Evolutionary conservation across 2,113 vertebrate genomes (phyloP), one percentile per base, ranked within the genome.

Genomic region (Bucco capensis): DNA sequence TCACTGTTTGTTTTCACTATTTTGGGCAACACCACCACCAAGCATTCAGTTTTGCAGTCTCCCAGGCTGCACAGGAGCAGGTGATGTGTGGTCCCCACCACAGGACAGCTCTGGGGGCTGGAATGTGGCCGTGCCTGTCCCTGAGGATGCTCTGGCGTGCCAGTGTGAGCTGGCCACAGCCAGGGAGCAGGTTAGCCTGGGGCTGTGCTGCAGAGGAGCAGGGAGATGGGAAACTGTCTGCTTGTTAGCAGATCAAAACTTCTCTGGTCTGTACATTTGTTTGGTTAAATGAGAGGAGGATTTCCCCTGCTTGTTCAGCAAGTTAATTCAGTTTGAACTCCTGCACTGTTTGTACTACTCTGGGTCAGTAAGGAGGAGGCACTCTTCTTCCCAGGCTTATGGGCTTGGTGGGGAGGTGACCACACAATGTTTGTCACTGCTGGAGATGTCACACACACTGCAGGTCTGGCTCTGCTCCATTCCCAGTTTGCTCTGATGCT

Each of bases 21-120:
- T 6, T 58, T 53, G 69, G 76, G 28, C 64, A 56, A 0, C 49
- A 67, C 5, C 3, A 66, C 3, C 4, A 13, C 30, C 17, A 44
- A 54, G 50, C 7, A 8, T 44, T 80, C 19, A 5, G 58, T 62
- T 67, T 50, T 44, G 40, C 57, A 4, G 38, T 31, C 38, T 82
- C 6, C 1, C 25, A 30, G 8, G 35, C 65, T 50, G 19, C 50
- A 13, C 1, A 2, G 37, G 33, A 42, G 67, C 0, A 1, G 71
- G 46, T 12, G 14, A 19, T 0, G 0, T 6, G 17, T 0, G 1
- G 35, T 33, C 64, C 57, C 58, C 35, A 25, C 17, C 24, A 9
- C 0, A 2, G 11, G 19, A 14, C 0, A 2, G 17, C 30, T 54
- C 22, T 1, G 1, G 40, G 47, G 31, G 50, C 40, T 42, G 40